Conservation (phyloP, 2,888 invertebrate genomes). For the Cynaeus angustus region DNA sequence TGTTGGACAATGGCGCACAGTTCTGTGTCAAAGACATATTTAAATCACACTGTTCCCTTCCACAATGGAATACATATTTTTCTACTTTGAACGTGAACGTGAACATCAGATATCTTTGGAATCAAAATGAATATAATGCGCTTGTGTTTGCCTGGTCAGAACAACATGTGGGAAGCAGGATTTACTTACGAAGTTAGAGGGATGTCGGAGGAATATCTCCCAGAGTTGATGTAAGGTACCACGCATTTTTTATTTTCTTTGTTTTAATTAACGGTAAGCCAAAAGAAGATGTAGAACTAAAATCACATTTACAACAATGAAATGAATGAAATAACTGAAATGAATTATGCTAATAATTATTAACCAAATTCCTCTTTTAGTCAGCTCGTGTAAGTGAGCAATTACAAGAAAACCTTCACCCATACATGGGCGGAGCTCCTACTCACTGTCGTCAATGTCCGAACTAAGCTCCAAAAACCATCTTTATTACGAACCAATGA, state of each 20-base stretch:
- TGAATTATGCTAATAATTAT: no score
- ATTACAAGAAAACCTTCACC: neutral
- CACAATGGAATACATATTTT: constrained; percentile 68
- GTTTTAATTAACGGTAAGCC: no score
- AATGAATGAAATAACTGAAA: no score
- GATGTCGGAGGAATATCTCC: neutral
- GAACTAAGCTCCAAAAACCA: neutral
- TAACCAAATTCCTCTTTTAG: no score
- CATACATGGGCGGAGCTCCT: neutral
- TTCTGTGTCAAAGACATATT: constrained; percentile 63
- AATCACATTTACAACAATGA: no score
- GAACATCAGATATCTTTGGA: constrained; percentile 52
- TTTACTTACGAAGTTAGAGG: constrained; percentile 8
- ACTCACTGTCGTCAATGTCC: neutral
- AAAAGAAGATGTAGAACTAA: no score
- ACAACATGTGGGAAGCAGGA: constrained; percentile 14
- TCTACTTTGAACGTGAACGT: constrained; percentile 62
- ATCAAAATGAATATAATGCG: constrained; percentile 44
- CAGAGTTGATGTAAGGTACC: neutral
- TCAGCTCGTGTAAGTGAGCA: no score
- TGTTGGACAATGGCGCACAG: constrained; percentile 58
- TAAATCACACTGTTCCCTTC: constrained; percentile 61
- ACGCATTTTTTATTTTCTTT: no score
- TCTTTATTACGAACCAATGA: constrained; percentile 33
- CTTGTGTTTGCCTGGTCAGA: constrained; percentile 6